phyloP scores from a whole-genome alignment of 2,797 vertebrate genomes.

The Trichosurus vulpecula region DNA sequence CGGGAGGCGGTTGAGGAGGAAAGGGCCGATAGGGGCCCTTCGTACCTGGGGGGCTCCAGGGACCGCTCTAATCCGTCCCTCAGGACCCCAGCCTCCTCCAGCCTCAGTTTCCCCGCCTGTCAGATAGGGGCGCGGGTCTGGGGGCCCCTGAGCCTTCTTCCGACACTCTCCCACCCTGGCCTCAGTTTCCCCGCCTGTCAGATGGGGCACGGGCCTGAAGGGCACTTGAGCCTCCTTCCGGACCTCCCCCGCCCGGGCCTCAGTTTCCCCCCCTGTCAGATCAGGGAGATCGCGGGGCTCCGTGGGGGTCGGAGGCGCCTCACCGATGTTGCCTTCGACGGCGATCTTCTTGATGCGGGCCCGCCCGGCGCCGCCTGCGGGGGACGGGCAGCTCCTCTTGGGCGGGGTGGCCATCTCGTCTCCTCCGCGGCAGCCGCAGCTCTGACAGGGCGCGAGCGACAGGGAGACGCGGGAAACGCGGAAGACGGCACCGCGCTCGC shows the following conservation, averaged over 20 bases:
- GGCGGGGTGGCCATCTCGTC: constrained; percentile 85
- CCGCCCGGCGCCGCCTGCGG: constrained; percentile 54
- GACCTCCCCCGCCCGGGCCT: no score
- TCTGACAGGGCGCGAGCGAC: neutral
- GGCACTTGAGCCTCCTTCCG: no score
- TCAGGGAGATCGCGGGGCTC: no score
- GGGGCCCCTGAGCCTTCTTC: no score
- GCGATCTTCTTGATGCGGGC: constrained; percentile 88
- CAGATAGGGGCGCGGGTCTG: no score
- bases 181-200: neutral
- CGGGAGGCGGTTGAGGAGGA: neutral
- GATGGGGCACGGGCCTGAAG: neutral
- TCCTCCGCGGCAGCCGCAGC: fast-evolving
- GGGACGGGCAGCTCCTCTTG: constrained; percentile 86
- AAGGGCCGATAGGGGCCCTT: neutral
- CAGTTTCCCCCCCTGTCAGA: neutral
- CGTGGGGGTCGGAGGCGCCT: constrained; percentile 75
- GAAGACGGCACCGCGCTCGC: fast-evolving
- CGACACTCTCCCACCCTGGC: neutral
- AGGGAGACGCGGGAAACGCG: neutral
- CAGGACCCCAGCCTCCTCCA: no score
- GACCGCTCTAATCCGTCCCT: no score
- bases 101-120: neutral
- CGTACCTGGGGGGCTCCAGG: no score
- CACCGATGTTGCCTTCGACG: constrained; percentile 95